phyloP scores from a whole-genome alignment of 2,113 vertebrate species.

The Caranx melampygus region DNA sequence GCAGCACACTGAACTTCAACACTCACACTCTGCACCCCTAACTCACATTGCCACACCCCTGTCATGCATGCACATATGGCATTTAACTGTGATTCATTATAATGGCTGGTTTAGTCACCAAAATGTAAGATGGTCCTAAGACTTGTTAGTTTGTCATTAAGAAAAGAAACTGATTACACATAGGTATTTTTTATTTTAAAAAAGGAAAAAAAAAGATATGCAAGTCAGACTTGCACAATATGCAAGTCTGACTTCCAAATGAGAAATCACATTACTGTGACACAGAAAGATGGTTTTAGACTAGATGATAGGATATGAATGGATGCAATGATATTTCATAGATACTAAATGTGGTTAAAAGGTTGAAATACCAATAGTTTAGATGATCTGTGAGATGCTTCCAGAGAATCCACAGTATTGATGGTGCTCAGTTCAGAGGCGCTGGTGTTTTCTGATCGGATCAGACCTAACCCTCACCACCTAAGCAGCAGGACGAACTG shows the following conservation, averaged over 20 bases:
- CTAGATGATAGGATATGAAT: not conserved
- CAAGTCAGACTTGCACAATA: not conserved
- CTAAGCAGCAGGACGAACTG: not conserved
- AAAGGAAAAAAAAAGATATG: not conserved
- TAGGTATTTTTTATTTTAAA: not conserved
- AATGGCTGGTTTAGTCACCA: not conserved
- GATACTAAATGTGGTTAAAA: not conserved
- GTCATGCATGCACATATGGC: not conserved
- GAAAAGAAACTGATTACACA: not conserved
- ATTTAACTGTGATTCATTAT: not conserved
- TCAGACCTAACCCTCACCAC: not conserved
- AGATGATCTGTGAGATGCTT: not conserved
- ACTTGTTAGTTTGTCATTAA: not conserved
- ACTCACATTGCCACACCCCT: conserved; percentile 15
- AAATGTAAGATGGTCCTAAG: not conserved
- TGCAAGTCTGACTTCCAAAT: not conserved
- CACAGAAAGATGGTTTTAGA: not conserved
- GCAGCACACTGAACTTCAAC: too few relatives aligned
- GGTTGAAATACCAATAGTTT: not conserved
- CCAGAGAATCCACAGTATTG: not conserved
- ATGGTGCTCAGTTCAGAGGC: not conserved
- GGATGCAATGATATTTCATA: too few relatives aligned
- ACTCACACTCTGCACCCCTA: not conserved
- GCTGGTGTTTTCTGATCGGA: not conserved
- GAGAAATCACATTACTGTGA: not conserved